phyloP scores from a whole-genome alignment of 1,140 invertebrate species.

The Leptinotarsa texana region DNA sequence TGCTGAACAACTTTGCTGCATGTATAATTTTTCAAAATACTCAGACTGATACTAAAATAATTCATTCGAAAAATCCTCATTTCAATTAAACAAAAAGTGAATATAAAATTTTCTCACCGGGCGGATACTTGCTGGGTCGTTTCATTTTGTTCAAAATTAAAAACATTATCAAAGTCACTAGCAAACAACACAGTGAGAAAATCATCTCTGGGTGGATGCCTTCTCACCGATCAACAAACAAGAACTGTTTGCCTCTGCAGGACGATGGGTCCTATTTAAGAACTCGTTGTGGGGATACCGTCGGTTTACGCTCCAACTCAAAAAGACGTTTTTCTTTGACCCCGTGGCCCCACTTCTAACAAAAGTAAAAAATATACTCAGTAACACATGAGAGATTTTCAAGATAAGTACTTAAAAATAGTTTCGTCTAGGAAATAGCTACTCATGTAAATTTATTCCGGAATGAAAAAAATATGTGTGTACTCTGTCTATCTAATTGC shows the following conservation, averaged over 20 bases:
- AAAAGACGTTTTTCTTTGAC: conserved; percentile 6
- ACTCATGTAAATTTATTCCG: background rate
- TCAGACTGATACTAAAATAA: background rate
- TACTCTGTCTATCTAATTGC: too few relatives aligned
- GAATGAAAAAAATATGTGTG: background rate
- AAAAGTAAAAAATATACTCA: background rate
- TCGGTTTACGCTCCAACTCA: background rate
- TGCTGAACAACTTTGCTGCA: too few relatives aligned
- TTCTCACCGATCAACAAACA: too few relatives aligned
- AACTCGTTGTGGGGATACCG: too few relatives aligned
- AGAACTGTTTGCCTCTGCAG: too few relatives aligned
- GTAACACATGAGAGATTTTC: background rate
- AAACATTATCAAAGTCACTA: conserved; percentile 16
- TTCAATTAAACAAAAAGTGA: background rate
- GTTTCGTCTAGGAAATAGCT: background rate
- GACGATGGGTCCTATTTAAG: too few relatives aligned
- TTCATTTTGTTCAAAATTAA: conserved; percentile 28
- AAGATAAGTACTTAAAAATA: background rate
- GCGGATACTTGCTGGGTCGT: conserved; percentile 38
- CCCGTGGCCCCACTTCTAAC: background rate
- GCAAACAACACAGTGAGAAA: conserved; percentile 13
- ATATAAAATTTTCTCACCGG: conserved; percentile 28
- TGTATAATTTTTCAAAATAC: too few relatives aligned
- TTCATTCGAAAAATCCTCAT: background rate
- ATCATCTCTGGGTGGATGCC: conserved; percentile 23